Percentiles rank a stretch among this genome's conserved stretches.
These are phyloP conservation scores for Ormia ochracea DNA, from an alignment of 2,888 invertebrate species.

Conservation along the genomic window DNA sequence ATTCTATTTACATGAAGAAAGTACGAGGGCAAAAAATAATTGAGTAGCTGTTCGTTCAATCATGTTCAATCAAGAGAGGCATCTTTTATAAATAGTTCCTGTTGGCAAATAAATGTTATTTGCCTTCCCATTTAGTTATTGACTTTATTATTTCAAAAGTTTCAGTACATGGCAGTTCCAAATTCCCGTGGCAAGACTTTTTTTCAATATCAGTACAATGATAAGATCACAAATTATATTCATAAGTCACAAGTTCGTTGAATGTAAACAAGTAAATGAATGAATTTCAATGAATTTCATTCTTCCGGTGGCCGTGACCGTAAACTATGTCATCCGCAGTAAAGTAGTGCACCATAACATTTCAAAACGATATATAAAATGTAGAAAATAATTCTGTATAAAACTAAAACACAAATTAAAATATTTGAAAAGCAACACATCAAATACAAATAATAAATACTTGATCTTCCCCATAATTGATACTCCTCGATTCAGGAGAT, in stretches of 20 bases:
- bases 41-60: too few species aligned
- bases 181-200: too few species aligned
- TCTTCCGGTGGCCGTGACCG: slow-evolving; percentile 21
- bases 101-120: too few species aligned
- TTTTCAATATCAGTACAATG: too few species aligned
- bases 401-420: neutral
- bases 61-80: too few species aligned
- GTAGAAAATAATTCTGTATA: neutral
- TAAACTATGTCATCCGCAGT: slow-evolving; percentile 1
- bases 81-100: too few species aligned
- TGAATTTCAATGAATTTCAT: slow-evolving; percentile 1
- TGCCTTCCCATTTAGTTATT: too few species aligned
- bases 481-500: neutral
- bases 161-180: too few species aligned
- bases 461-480: slow-evolving; percentile 2
- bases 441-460: neutral
- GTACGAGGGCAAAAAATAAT: too few species aligned
- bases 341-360: neutral
- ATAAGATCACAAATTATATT: neutral
- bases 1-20: too few species aligned
- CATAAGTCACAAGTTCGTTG: neutral
- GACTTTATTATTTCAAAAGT: too few species aligned
- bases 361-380: neutral
- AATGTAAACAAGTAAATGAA: neutral
- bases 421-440: too few species aligned